These are phyloP conservation scores for Dufourea novaeangliae DNA, from an alignment of 1,140 invertebrate genomes.

Conservation along the genomic window DNA sequence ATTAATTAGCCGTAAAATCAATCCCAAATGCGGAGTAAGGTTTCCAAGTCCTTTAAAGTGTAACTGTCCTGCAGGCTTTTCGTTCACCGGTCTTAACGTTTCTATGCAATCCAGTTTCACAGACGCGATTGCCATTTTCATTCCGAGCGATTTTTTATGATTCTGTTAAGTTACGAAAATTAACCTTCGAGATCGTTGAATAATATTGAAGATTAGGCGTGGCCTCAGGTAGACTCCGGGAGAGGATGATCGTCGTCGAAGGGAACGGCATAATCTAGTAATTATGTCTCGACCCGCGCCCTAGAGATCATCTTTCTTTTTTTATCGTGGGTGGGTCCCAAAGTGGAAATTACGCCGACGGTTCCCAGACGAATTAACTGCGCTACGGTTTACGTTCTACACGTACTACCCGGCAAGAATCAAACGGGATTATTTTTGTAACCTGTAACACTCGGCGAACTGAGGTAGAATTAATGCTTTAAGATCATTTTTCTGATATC, in stretches of 20 bases:
- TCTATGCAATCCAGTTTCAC: background rate
- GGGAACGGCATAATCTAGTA: conserved; percentile 16
- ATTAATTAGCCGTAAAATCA: conserved; percentile 56
- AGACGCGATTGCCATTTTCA: too few relatives aligned
- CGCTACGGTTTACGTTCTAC: conserved; percentile 5
- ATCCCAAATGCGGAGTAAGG: conserved; percentile 37
- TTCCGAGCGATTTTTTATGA: too few relatives aligned
- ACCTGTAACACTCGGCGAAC: too few relatives aligned
- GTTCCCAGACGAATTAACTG: conserved; percentile 16
- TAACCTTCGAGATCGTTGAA: background rate
- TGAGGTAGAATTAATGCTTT: background rate
- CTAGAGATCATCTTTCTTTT: conserved; percentile 12
- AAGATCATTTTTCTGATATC: background rate
- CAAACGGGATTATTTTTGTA: conserved; percentile 10
- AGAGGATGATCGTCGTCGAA: background rate
- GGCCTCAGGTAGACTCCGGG: background rate
- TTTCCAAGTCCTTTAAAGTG: conserved; percentile 16
- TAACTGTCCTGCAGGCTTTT: background rate
- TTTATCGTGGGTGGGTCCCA: conserved; percentile 12
- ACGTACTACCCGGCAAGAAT: background rate
- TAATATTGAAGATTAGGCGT: background rate
- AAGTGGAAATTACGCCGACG: conserved; percentile 8
- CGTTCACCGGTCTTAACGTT: background rate
- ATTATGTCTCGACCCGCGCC: background rate
- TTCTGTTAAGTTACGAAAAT: background rate